Evolutionary conservation across 1,140 invertebrate genomes (phyloP).

Genomic region (Pinna nobilis): DNA sequence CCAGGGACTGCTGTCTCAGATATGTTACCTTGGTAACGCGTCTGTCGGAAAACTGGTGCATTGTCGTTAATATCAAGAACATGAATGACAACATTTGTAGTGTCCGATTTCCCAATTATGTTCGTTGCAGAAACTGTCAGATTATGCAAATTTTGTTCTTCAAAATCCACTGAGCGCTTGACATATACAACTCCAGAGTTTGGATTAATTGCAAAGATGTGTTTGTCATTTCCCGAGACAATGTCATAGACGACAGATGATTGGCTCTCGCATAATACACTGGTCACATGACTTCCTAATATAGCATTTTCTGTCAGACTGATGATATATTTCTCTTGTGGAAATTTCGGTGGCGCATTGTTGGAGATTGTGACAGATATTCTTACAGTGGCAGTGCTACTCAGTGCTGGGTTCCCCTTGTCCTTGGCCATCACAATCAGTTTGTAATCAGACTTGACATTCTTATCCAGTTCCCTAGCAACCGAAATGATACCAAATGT

Average conservation of each 20-base stretch:
- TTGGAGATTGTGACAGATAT: conserved; percentile 91
- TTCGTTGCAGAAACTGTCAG: conserved; percentile 89
- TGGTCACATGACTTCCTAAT: conserved; percentile 84
- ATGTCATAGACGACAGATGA: conserved; percentile 72
- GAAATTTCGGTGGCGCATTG: conserved; percentile 87
- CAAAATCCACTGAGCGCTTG: conserved; percentile 65
- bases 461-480: conserved; percentile 85
- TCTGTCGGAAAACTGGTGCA: conserved; percentile 84
- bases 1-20: conserved; percentile 83
- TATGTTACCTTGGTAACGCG: conserved; percentile 82
- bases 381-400: conserved; percentile 87
- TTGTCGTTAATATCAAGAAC: conserved; percentile 84
- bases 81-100: conserved; percentile 72
- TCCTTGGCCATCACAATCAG: conserved; percentile 88
- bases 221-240: conserved; percentile 68
- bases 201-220: conserved; percentile 73
- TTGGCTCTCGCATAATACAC: conserved; percentile 82
- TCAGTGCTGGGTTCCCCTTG: conserved; percentile 84
- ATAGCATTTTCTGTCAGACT: conserved; percentile 91
- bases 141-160: conserved; percentile 86
- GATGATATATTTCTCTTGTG: conserved; percentile 80
- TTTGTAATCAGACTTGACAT: conserved; percentile 88
- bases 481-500: conserved; percentile 85
- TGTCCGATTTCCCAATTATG: conserved; percentile 81
- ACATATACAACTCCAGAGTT: conserved; percentile 75